These are phyloP conservation scores for Microhierax caerulescens DNA, from an alignment of 2,797 vertebrate genomes.

Conservation along the genomic window DNA sequence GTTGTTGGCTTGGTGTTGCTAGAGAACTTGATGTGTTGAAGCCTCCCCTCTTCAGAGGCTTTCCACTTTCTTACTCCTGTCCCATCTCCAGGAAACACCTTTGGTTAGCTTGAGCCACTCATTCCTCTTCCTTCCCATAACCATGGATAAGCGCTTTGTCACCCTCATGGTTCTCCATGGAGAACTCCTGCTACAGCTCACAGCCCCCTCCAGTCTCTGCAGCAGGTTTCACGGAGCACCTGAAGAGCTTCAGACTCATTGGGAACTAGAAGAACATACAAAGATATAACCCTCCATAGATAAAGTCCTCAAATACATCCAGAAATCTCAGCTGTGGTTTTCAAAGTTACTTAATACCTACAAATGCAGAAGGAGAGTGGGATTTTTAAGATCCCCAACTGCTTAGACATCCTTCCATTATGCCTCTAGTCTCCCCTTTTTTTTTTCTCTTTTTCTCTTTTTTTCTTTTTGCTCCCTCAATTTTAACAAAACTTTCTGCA, in stretches of 20 bases:
- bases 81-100: background rate
- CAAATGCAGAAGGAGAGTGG: background rate
- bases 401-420: background rate
- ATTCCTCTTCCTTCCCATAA: background rate
- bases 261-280: background rate
- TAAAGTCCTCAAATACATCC: background rate
- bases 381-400: background rate
- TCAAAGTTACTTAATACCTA: background rate
- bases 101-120: background rate
- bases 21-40: background rate
- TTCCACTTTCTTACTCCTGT: background rate
- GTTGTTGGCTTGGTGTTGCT: background rate
- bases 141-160: background rate
- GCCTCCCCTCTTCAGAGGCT: background rate
- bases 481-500: background rate
- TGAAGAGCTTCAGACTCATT: background rate
- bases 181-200: background rate
- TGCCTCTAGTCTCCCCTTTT: fast-evolving
- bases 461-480: fast-evolving
- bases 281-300: background rate
- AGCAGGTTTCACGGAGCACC: fast-evolving
- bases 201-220: fast-evolving
- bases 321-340: background rate
- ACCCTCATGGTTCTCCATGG: background rate
- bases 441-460: fast-evolving